Conservation (phyloP, 2,113 vertebrate species). For the Tenebrosternarchus preto region DNA sequence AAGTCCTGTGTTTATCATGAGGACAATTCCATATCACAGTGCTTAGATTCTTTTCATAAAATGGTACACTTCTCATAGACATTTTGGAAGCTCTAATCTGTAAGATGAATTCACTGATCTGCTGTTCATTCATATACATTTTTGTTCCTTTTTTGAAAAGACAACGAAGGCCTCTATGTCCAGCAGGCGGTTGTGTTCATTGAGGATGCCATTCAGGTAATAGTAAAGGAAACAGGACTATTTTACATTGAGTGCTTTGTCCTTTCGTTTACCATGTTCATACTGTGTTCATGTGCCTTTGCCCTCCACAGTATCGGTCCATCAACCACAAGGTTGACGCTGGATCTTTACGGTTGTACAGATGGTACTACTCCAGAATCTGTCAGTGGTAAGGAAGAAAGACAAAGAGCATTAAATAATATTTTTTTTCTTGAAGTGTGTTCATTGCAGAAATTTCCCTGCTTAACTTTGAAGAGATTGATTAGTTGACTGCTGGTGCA, state of each 20-base stretch:
- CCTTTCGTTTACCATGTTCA: background rate
- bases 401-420: background rate
- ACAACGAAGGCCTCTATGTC: conserved; percentile 73
- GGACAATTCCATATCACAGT: too few species aligned
- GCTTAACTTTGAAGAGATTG: background rate
- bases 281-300: background rate
- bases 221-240: background rate
- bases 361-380: conserved; percentile 87
- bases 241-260: background rate
- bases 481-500: background rate
- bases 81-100: too few species aligned
- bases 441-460: background rate
- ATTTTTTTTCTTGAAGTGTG: background rate
- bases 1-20: too few species aligned
- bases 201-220: conserved; percentile 92
- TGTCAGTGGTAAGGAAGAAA: conserved; percentile 83
- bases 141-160: conserved; percentile 49
- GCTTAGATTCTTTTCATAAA: too few species aligned
- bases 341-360: conserved; percentile 82
- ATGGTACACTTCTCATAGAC: too few species aligned
- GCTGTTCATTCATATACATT: conserved; percentile 8
- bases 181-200: conserved; percentile 90
- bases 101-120: background rate
- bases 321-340: conserved; percentile 91
- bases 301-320: conserved; percentile 84